These are phyloP conservation scores for Drosophila niveifrons DNA, from an alignment of 2,888 invertebrate genomes.

Conservation along the genomic window DNA sequence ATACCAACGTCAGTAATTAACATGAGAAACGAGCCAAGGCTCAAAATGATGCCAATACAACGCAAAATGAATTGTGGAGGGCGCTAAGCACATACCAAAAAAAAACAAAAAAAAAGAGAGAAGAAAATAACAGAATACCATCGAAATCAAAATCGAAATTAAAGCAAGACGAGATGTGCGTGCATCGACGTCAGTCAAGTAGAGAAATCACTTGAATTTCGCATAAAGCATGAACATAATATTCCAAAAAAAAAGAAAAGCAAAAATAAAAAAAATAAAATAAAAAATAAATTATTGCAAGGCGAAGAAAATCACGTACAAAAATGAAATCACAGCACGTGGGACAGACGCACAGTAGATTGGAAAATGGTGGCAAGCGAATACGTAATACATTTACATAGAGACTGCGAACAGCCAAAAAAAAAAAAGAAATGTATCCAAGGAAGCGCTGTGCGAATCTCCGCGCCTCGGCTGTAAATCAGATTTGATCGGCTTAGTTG, in stretches of 20 bases:
- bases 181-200: conserved; percentile 19
- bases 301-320: conserved; percentile 59
- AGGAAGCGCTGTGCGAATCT: conserved; percentile 16
- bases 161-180: conserved; percentile 21
- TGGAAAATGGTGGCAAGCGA: conserved; percentile 29
- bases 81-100: background rate
- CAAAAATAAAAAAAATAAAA: conserved; percentile 28
- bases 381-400: conserved; percentile 45
- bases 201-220: conserved; percentile 26
- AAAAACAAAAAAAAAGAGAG: background rate
- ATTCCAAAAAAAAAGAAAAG: conserved; percentile 41
- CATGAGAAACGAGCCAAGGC: conserved; percentile 15
- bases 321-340: conserved; percentile 50
- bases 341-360: conserved; percentile 6
- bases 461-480: conserved; percentile 48
- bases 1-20: conserved; percentile 62
- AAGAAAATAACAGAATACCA: background rate
- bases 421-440: conserved; percentile 13
- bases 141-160: conserved; percentile 44
- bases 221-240: conserved; percentile 38
- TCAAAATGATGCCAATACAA: conserved; percentile 8
- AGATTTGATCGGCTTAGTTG: conserved; percentile 73
- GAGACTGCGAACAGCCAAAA: conserved; percentile 14
- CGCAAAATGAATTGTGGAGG: background rate
- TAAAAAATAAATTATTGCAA: conserved; percentile 31